These are phyloP conservation scores for Micropoecilia bifurca DNA, from an alignment of 2,797 vertebrate genomes.

Conservation along the genomic window DNA sequence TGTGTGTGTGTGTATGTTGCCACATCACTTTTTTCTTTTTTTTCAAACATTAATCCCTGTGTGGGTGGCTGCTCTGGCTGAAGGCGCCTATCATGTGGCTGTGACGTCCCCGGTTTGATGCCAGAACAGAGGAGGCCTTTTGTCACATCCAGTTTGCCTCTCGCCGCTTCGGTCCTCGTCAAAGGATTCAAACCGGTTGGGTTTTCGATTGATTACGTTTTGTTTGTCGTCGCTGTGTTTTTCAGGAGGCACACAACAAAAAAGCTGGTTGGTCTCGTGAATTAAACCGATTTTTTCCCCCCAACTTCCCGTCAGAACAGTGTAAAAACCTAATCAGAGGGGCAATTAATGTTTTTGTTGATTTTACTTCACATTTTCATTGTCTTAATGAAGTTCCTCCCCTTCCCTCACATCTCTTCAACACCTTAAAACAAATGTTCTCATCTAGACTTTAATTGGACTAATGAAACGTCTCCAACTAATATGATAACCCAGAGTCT, in stretches of 20 bases:
- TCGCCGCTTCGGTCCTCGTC: constrained; percentile 1
- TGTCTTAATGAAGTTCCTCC: not conserved
- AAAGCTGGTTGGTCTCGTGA: not conserved
- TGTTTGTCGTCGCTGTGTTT: not conserved
- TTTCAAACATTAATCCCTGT: constrained; percentile 50
- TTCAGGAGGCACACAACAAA: not conserved
- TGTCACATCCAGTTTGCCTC: constrained; percentile 48
- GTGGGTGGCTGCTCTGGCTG: constrained; percentile 60
- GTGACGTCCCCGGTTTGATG: constrained; percentile 53
- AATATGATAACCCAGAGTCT: constrained; percentile 32
- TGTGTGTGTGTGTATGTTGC: constrained; percentile 7
- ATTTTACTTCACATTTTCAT: not conserved
- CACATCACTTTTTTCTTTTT: constrained; percentile 16
- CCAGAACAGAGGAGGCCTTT: constrained; percentile 51
- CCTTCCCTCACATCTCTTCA: constrained; percentile 12
- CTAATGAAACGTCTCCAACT: constrained; percentile 46
- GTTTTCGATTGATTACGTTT: not conserved
- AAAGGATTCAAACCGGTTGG: not conserved
- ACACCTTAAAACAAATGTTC: constrained; percentile 23
- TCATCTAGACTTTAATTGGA: constrained; percentile 44
- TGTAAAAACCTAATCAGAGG: not conserved
- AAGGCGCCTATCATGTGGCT: constrained; percentile 52
- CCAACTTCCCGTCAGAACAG: not conserved
- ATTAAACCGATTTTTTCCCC: not conserved
- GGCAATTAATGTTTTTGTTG: not conserved